Percentiles rank a stretch among this genome's conserved stretches.
These are phyloP conservation scores for Caenorhabditis panamensis DNA, from an alignment of 2,888 invertebrate genomes.

Conservation along the genomic window DNA sequence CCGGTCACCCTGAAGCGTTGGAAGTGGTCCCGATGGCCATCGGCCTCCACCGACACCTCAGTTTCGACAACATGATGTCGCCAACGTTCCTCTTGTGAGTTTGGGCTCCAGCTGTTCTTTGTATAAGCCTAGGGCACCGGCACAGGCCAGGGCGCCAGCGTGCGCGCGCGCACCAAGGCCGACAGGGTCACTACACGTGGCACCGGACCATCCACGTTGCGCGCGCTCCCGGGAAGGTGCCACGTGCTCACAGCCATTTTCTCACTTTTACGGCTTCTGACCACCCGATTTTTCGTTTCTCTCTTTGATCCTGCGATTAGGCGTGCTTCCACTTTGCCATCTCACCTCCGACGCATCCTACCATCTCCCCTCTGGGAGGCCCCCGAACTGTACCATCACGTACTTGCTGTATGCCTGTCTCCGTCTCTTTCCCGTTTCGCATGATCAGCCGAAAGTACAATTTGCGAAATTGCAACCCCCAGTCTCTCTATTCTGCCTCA, in stretches of 20 bases:
- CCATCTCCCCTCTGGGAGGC: background rate
- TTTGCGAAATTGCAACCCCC: slow-evolving; percentile 64
- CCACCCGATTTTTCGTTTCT: background rate
- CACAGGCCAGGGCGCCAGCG: background rate
- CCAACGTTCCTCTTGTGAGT: slow-evolving; percentile 46
- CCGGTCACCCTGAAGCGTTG: slow-evolving; percentile 36
- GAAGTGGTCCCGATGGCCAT: slow-evolving; percentile 20
- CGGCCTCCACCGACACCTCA: slow-evolving; percentile 30
- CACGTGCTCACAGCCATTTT: background rate
- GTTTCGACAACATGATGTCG: slow-evolving; percentile 38
- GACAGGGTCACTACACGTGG: slow-evolving; percentile 14
- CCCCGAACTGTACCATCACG: slow-evolving; percentile 53
- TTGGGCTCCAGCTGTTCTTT: background rate
- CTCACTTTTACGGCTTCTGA: background rate
- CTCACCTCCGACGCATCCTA: slow-evolving; percentile 8
- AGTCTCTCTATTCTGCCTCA: slow-evolving; percentile 27
- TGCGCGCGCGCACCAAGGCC: background rate
- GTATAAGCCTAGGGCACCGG: slow-evolving; percentile 16
- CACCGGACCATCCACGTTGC: slow-evolving; percentile 12
- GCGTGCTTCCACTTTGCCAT: slow-evolving; percentile 2
- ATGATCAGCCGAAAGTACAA: slow-evolving; percentile 65
- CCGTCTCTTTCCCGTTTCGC: slow-evolving; percentile 38
- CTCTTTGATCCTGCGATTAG: background rate
- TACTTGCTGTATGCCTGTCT: slow-evolving; percentile 46
- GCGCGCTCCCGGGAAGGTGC: slow-evolving; percentile 1